Evolutionary conservation across 92 coral and sea anemone genomes (phyloP).

Genomic region (Phenganax subtilis): DNA sequence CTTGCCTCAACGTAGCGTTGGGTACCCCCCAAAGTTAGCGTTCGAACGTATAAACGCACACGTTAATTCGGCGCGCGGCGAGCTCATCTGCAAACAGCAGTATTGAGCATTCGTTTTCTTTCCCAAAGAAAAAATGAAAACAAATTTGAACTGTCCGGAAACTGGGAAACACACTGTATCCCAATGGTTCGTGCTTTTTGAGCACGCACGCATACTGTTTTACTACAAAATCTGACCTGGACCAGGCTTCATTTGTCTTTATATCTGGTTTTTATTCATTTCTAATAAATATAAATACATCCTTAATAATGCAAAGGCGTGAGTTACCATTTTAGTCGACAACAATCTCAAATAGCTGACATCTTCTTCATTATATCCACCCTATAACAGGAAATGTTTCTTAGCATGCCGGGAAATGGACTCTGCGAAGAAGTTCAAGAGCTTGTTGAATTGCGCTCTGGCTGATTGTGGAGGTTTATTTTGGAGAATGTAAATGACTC

Average conservation of each 20-base stretch:
- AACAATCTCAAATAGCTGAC: not conserved
- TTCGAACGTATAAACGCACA: too few relatives aligned
- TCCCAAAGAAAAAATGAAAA: too few relatives aligned
- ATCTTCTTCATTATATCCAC: not conserved
- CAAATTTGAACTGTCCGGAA: too few relatives aligned
- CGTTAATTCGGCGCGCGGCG: too few relatives aligned
- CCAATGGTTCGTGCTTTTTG: not conserved
- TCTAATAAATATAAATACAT: not conserved
- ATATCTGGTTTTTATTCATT: not conserved
- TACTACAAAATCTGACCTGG: too few relatives aligned
- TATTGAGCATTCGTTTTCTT: too few relatives aligned
- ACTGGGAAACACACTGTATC: too few relatives aligned
- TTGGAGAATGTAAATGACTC: slow-evolving; percentile 39
- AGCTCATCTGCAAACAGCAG: too few relatives aligned
- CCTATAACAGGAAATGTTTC: slow-evolving; percentile 32
- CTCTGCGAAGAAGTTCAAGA: slow-evolving; percentile 38
- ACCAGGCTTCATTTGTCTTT: too few relatives aligned
- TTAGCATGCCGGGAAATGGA: slow-evolving; percentile 36
- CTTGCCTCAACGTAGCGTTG: too few relatives aligned
- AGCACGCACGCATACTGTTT: not conserved
- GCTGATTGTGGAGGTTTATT: slow-evolving; percentile 43
- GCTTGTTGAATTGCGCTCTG: slow-evolving; percentile 27
- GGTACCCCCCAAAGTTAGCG: too few relatives aligned
- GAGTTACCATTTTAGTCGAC: not conserved
- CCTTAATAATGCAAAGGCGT: not conserved